phyloP scores from a whole-genome alignment of 2,113 vertebrate genomes.

The Oreotrochilus melanogaster region DNA sequence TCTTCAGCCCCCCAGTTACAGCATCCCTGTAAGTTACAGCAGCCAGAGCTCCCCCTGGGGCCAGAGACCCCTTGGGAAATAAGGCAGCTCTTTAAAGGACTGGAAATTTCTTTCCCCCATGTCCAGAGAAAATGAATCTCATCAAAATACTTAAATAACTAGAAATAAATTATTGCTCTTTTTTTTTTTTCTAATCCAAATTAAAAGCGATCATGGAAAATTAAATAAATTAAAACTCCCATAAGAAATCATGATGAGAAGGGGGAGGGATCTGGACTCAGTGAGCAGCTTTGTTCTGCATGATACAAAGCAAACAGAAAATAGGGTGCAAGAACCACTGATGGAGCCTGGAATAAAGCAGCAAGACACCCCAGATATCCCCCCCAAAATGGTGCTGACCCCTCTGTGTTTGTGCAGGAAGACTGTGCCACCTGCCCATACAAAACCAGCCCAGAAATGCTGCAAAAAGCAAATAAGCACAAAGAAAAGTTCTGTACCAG shows the following conservation, averaged over 20 bases:
- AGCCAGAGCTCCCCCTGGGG: neutral
- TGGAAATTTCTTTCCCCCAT: neutral
- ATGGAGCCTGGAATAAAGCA: neutral
- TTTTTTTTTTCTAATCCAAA: neutral
- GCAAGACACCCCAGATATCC: neutral
- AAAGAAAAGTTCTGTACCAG: neutral
- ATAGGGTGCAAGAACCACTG: fast-evolving
- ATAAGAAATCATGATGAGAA: neutral
- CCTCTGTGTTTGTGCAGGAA: neutral
- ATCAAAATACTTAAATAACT: neutral
- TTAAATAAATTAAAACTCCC: neutral
- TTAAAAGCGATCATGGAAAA: neutral
- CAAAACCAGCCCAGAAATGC: neutral
- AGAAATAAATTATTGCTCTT: constrained; percentile 10
- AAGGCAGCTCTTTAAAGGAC: neutral
- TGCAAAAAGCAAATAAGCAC: neutral
- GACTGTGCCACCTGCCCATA: neutral
- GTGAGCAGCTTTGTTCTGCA: neutral
- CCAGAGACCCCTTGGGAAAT: neutral
- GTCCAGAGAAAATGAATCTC: neutral
- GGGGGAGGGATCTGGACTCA: neutral
- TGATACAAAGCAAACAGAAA: constrained; percentile 3
- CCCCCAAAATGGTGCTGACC: neutral
- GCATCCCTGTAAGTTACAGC: neutral
- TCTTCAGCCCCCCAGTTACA: neutral